phyloP scores from a whole-genome alignment of 1,140 invertebrate genomes.

The Pectinophora gossypiella region DNA sequence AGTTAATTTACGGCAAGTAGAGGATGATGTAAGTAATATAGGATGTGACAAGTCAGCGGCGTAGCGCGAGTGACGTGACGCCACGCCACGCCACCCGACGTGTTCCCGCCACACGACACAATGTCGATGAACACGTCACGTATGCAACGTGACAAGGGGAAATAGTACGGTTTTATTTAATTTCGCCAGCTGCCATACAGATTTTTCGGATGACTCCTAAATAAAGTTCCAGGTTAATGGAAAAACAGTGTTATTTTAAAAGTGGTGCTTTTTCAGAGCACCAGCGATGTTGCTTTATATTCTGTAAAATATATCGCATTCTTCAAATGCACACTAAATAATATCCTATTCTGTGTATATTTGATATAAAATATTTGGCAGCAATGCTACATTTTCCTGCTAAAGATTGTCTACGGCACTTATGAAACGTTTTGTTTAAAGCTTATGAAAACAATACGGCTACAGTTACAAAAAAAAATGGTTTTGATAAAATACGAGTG shows the following conservation, averaged over 20 bases:
- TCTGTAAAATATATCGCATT: too few species aligned
- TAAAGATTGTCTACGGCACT: too few species aligned
- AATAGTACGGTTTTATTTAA: slow-evolving; percentile 52
- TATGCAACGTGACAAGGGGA: slow-evolving; percentile 35
- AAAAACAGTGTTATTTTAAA: slow-evolving; percentile 1
- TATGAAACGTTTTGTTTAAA: too few species aligned
- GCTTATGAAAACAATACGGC: too few species aligned
- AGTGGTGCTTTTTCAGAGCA: too few species aligned
- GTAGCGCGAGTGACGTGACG: slow-evolving; percentile 10
- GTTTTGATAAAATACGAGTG: too few species aligned
- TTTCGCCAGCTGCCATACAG: slow-evolving; percentile 18
- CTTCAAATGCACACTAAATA: too few species aligned
- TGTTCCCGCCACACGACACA: slow-evolving; percentile 15
- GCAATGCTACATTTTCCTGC: too few species aligned
- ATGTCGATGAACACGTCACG: slow-evolving; percentile 36
- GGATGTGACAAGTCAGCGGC: background rate
- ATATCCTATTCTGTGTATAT: too few species aligned
- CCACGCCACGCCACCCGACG: slow-evolving; percentile 1
- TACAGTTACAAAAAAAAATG: too few species aligned
- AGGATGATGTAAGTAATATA: background rate
- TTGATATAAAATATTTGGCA: too few species aligned
- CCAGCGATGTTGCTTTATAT: too few species aligned
- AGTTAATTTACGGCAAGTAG: background rate
- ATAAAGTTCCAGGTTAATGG: background rate
- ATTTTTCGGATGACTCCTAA: slow-evolving; percentile 4